These are phyloP conservation scores for Anabacerthia variegaticeps DNA, from an alignment of 2,797 vertebrate genomes.

Conservation along the genomic window DNA sequence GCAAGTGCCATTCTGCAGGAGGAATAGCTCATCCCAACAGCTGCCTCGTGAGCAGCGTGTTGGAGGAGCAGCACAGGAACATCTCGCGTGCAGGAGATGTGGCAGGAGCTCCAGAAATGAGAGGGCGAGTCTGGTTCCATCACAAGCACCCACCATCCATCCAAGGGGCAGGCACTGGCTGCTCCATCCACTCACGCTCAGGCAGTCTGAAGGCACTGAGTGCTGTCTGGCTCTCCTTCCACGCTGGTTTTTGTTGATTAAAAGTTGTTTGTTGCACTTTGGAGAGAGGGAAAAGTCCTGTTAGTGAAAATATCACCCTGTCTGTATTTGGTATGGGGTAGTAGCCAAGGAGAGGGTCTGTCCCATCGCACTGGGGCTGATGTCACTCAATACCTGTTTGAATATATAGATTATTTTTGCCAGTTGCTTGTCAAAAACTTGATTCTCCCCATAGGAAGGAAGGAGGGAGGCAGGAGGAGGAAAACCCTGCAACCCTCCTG, in stretches of 20 bases:
- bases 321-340: background rate
- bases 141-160: background rate
- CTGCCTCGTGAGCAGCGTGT: background rate
- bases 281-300: background rate
- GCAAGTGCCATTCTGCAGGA: background rate
- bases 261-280: background rate
- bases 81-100: background rate
- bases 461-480: background rate
- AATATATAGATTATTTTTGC: background rate
- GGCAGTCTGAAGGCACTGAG: background rate
- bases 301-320: background rate
- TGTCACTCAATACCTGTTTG: background rate
- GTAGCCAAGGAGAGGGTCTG: background rate
- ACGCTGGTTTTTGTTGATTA: background rate
- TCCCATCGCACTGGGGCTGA: background rate
- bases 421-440: background rate
- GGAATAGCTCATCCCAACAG: background rate
- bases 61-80: background rate
- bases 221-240: background rate
- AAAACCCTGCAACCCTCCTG: background rate
- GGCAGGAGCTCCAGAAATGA: background rate
- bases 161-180: background rate
- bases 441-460: background rate
- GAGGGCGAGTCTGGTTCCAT: background rate
- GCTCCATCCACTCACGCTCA: background rate